These are phyloP conservation scores for Sebastes taczanowskii DNA, from an alignment of 2,797 vertebrate species.

Conservation along the genomic window DNA sequence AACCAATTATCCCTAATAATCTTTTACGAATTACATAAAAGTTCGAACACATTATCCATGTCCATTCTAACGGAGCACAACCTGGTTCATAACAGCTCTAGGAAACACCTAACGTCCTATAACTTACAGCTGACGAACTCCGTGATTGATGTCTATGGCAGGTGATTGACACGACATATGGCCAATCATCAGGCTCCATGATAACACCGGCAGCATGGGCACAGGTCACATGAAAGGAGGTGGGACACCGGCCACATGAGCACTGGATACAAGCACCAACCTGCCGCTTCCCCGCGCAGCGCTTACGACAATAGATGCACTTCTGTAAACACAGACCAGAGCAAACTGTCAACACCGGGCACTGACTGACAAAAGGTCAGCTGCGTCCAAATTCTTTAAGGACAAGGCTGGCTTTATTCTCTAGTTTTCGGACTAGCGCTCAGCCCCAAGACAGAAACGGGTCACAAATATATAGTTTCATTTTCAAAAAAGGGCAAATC, in stretches of 20 bases:
- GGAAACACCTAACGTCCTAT: slow-evolving; percentile 2
- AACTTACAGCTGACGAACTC: slow-evolving; percentile 88
- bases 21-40: background rate
- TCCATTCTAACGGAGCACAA: slow-evolving; percentile 1
- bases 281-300: slow-evolving; percentile 83
- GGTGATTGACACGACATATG: slow-evolving; percentile 93
- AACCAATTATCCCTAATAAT: background rate
- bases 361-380: background rate
- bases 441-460: background rate
- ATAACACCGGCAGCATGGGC: slow-evolving; percentile 93
- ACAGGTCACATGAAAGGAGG: slow-evolving; percentile 97
- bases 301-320: slow-evolving; percentile 86
- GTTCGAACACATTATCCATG: background rate
- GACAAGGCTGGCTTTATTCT: background rate
- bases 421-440: background rate
- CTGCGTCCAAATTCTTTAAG: background rate
- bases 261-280: slow-evolving; percentile 96
- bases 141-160: slow-evolving; percentile 93
- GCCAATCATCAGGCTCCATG: slow-evolving; percentile 97
- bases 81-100: slow-evolving; percentile 3
- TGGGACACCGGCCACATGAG: slow-evolving; percentile 92
- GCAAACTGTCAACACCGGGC: slow-evolving; percentile 35
- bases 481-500: background rate
- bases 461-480: background rate
- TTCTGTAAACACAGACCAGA: slow-evolving; percentile 75